phyloP scores from a whole-genome alignment of 2,797 vertebrate species.

The Eremophila alpestris region DNA sequence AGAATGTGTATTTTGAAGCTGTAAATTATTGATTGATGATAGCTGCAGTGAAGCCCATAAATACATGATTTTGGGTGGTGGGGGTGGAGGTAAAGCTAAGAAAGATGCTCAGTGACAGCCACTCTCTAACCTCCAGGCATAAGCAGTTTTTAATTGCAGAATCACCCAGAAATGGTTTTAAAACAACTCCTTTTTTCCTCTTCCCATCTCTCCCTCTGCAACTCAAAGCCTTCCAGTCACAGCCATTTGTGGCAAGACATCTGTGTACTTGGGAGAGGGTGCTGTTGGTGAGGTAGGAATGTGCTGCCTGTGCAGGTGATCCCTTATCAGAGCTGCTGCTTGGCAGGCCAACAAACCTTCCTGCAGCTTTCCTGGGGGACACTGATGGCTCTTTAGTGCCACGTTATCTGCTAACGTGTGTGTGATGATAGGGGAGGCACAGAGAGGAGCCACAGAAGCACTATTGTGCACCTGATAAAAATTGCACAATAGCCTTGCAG shows the following conservation, averaged over 20 bases:
- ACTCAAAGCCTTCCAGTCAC: neutral
- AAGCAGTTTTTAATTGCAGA: neutral
- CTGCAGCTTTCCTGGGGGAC: conserved; percentile 12
- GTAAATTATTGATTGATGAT: neutral
- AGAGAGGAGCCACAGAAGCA: conserved; percentile 8
- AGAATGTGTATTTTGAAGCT: conserved; percentile 4
- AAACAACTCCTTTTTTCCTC: neutral
- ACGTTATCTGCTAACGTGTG: neutral
- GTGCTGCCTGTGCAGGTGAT: neutral
- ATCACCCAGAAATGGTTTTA: neutral
- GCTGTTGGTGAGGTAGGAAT: neutral
- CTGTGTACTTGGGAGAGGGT: neutral
- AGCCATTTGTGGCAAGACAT: neutral
- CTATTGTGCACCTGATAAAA: neutral
- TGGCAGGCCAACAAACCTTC: conserved; percentile 13
- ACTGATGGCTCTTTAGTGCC: conserved; percentile 16
- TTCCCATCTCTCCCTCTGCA: neutral
- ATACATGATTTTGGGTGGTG: neutral
- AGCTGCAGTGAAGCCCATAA: neutral
- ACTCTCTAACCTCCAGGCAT: neutral
- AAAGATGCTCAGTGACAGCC: neutral
- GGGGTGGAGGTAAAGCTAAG: neutral
- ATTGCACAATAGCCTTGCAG: neutral
- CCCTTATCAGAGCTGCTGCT: conserved; percentile 23
- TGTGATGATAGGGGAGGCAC: neutral